A percentile compares a stretch with the other conserved stretches of the same genome.
These are phyloP conservation scores for Caenorhabditis becei DNA, from an alignment of 2,888 invertebrate genomes.

Conservation along the genomic window DNA sequence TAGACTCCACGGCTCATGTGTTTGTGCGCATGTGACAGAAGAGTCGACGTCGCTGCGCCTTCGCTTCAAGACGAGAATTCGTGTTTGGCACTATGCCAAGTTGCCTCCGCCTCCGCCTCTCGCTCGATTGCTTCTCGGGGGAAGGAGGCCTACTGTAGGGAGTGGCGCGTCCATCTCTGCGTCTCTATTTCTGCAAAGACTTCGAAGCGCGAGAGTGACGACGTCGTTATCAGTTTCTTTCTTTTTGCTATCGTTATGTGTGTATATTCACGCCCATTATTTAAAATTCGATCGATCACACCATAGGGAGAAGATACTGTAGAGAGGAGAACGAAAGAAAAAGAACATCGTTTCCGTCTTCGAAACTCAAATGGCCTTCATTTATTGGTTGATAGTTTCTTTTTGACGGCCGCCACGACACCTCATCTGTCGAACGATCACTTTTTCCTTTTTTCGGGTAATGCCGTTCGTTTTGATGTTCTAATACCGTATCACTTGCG, in stretches of 20 bases:
- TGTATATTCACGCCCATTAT: conserved; percentile 42
- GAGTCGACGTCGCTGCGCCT: conserved; percentile 33
- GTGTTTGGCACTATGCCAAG: conserved; percentile 54
- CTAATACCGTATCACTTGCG: not conserved
- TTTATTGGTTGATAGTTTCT: conserved; percentile 7
- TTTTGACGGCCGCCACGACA: not conserved
- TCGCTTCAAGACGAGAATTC: conserved; percentile 18
- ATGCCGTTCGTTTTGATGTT: conserved; percentile 25
- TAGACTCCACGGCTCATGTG: conserved; percentile 28
- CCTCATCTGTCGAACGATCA: not conserved
- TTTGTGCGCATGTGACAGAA: conserved; percentile 53
- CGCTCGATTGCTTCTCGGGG: conserved; percentile 53
- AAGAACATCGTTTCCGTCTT: not conserved
- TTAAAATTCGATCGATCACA: conserved; percentile 25
- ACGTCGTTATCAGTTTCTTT: conserved; percentile 51
- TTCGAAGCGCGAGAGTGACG: conserved; percentile 33
- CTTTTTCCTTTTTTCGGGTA: not conserved
- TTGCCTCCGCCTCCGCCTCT: conserved; percentile 35
- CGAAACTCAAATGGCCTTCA: conserved; percentile 15
- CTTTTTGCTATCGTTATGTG: conserved; percentile 21
- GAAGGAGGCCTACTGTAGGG: conserved; percentile 36
- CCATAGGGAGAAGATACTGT: conserved; percentile 5
- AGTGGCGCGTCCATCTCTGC: conserved; percentile 18
- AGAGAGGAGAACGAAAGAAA: conserved; percentile 14
- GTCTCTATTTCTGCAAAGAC: conserved; percentile 17